Evolutionary conservation across 2,888 invertebrate genomes (phyloP).

Genomic region (Xiphydria camelus): DNA sequence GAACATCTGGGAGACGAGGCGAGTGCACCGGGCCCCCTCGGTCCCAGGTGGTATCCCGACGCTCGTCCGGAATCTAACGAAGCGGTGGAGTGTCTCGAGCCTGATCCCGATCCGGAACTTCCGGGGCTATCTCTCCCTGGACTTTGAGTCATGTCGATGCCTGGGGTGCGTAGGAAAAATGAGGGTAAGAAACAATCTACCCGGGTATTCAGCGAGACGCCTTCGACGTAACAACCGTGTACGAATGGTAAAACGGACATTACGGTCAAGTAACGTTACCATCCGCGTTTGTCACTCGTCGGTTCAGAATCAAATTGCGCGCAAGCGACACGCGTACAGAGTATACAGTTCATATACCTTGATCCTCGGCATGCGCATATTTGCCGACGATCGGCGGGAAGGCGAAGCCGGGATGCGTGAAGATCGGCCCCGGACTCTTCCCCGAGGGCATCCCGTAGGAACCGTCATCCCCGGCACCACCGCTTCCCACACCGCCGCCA

Average conservation of each 20-base stretch:
- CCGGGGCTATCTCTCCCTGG: constrained; percentile 94
- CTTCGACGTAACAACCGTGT: too few species aligned
- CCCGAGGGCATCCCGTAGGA: constrained; percentile 65
- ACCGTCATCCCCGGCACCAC: constrained; percentile 43
- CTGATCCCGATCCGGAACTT: constrained; percentile 85
- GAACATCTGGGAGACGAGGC: constrained; percentile 69
- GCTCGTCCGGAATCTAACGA: constrained; percentile 91
- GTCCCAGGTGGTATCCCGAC: constrained; percentile 72
- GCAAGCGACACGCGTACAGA: too few species aligned
- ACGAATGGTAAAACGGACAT: too few species aligned
- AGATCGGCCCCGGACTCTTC: constrained; percentile 68
- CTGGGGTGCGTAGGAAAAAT: too few species aligned
- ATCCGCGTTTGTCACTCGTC: too few species aligned
- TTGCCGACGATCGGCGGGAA: constrained; percentile 67
- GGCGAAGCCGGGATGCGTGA: constrained; percentile 71
- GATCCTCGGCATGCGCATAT: constrained; percentile 61
- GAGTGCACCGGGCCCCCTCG: constrained; percentile 62
- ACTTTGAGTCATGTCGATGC: constrained; percentile 63
- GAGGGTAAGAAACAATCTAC: too few species aligned
- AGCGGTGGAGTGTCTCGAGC: constrained; percentile 87
- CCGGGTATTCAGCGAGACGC: too few species aligned
- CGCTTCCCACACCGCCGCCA: constrained; percentile 24
- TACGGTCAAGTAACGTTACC: too few species aligned
- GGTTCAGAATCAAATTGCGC: too few species aligned
- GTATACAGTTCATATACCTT: constrained; percentile 53